phyloP scores from a whole-genome alignment of 2,113 vertebrate species.

The Pelmatolapia mariae region DNA sequence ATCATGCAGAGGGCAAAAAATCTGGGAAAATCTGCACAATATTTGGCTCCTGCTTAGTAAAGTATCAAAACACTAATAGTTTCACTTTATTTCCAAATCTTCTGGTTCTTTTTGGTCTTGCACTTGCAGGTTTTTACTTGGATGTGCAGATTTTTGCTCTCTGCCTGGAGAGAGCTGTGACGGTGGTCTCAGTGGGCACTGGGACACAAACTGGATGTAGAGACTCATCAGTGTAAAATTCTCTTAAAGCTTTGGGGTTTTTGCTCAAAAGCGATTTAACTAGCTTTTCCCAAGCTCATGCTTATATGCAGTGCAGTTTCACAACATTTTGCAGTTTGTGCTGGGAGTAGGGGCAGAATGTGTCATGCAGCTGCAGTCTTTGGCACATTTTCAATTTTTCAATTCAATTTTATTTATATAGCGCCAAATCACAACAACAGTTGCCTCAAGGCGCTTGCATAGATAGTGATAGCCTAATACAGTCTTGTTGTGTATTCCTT shows the following conservation, averaged over 20 bases:
- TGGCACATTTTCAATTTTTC: not conserved
- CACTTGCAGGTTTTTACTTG: not conserved
- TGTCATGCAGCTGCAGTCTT: not conserved
- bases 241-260: not conserved
- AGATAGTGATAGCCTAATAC: not conserved
- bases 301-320: not conserved
- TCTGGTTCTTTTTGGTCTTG: not conserved
- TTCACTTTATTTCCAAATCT: not conserved
- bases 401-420: not conserved
- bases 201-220: not conserved
- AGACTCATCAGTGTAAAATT: not conserved
- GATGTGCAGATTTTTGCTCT: not conserved
- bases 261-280: not conserved
- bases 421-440: not conserved
- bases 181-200: not conserved
- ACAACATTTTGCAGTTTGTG: not conserved
- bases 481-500: not conserved
- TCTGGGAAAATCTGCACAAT: accelerated
- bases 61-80: not conserved
- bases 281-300: not conserved
- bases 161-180: not conserved
- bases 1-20: not conserved
- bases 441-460: not conserved
- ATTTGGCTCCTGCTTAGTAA: not conserved
- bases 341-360: not conserved